Conservation (phyloP, 2,888 invertebrate species). For the Drosophila trichaetosa region DNA sequence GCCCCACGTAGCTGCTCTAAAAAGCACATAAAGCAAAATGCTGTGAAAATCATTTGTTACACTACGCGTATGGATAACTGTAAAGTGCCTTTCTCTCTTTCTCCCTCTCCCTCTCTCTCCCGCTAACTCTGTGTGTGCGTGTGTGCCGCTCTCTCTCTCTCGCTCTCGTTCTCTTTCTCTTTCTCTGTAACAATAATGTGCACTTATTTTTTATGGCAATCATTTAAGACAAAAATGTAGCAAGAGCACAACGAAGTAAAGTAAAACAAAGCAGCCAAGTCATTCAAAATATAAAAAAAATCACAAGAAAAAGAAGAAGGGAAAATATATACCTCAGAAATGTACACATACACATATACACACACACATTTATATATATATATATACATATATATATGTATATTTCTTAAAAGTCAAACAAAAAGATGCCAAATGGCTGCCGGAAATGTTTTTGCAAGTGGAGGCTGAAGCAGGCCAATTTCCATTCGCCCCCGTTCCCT, state of each 20-base stretch:
- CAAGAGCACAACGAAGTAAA: constrained; percentile 60
- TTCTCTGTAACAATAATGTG: constrained; percentile 75
- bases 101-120: background rate
- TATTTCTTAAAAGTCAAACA: constrained; percentile 46
- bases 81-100: constrained; percentile 63
- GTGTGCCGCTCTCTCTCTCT: background rate
- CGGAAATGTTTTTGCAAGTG: constrained; percentile 69
- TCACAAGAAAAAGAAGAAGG: background rate
- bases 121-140: background rate
- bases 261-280: constrained; percentile 69
- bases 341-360: background rate
- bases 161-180: background rate
- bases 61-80: constrained; percentile 79
- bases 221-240: constrained; percentile 78
- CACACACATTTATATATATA: background rate
- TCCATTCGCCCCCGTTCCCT: constrained; percentile 10
- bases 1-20: constrained; percentile 66
- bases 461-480: constrained; percentile 56
- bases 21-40: constrained; percentile 77
- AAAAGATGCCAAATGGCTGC: constrained; percentile 59
- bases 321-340: background rate
- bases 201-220: constrained; percentile 80
- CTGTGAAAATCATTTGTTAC: constrained; percentile 80
- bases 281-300: constrained; percentile 32
- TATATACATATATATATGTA: constrained; percentile 10